phyloP scores from a whole-genome alignment of 2,113 vertebrate species.

The Gorsachius goisagi region DNA sequence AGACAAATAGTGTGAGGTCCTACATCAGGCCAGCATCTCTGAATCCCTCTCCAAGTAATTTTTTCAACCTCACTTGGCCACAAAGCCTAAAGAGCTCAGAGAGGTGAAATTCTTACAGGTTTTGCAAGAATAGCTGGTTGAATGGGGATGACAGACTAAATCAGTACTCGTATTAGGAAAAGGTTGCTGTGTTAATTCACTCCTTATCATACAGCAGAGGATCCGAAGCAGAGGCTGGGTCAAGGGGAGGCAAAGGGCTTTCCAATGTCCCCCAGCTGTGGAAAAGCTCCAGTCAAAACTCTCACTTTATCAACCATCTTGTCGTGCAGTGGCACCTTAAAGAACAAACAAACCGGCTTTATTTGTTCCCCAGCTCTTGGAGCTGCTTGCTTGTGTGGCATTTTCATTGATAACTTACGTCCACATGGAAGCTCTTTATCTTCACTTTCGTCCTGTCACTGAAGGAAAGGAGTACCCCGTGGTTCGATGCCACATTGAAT shows the following conservation, averaged over 20 bases:
- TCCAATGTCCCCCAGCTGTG: neutral
- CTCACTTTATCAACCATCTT: slow-evolving; percentile 1
- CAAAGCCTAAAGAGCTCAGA: neutral
- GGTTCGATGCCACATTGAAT: neutral
- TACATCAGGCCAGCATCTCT: neutral
- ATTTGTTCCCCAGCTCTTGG: neutral
- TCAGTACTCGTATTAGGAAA: neutral
- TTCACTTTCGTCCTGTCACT: neutral
- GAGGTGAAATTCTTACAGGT: neutral
- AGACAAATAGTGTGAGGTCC: neutral
- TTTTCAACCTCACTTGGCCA: neutral
- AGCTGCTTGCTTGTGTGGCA: neutral
- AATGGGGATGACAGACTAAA: neutral
- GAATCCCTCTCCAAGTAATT: neutral
- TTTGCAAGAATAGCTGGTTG: neutral
- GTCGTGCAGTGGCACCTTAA: neutral
- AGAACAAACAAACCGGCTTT: neutral
- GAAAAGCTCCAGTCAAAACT: slow-evolving; percentile 1
- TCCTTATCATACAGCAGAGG: neutral
- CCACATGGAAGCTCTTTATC: neutral
- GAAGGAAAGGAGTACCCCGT: neutral
- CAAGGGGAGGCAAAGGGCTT: neutral
- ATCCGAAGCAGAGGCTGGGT: neutral
- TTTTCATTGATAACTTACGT: neutral
- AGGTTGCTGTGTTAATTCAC: neutral